Evolutionary conservation across 2,888 invertebrate genomes (phyloP).

Genomic region (Rotaria macrura): DNA sequence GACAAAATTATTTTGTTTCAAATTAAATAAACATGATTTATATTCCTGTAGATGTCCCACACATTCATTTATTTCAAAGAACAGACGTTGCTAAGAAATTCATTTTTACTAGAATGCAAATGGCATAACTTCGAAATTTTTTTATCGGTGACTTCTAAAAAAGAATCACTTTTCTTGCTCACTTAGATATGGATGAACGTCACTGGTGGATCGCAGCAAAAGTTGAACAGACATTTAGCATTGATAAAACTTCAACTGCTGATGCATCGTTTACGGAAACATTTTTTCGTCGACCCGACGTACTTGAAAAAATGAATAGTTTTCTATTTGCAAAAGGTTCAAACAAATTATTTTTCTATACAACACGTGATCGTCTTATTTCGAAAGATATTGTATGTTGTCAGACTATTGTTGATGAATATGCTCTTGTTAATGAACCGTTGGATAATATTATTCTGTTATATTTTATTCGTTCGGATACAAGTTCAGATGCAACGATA

Average conservation of each 20-base stretch:
- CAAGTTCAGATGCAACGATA: conserved; percentile 44
- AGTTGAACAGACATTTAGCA: conserved; percentile 49
- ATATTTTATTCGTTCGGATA: conserved; percentile 44
- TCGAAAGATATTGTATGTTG: neutral
- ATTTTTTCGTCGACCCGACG: conserved; percentile 45
- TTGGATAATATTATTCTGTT: conserved; percentile 37
- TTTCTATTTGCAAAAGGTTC: conserved; percentile 45
- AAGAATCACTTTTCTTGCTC: neutral
- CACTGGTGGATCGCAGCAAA: conserved; percentile 51
- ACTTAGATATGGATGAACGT: conserved; percentile 46
- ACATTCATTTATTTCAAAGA: neutral
- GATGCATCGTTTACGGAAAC: conserved; percentile 46
- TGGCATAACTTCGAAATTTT: neutral
- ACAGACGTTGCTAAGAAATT: neutral
- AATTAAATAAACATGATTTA: neutral
- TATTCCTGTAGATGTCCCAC: neutral
- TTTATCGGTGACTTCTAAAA: neutral
- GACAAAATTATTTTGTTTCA: neutral
- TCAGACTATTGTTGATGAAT: conserved; percentile 6
- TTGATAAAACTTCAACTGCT: conserved; percentile 38
- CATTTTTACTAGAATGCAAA: neutral
- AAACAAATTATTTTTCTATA: conserved; percentile 46
- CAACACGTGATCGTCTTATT: conserved; percentile 41
- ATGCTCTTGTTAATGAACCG: conserved; percentile 24
- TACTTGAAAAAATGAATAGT: conserved; percentile 43